These are phyloP conservation scores for Oikopleura vanhoeffeni DNA, from an alignment of 23 tunicate species.

Conservation along the genomic window DNA sequence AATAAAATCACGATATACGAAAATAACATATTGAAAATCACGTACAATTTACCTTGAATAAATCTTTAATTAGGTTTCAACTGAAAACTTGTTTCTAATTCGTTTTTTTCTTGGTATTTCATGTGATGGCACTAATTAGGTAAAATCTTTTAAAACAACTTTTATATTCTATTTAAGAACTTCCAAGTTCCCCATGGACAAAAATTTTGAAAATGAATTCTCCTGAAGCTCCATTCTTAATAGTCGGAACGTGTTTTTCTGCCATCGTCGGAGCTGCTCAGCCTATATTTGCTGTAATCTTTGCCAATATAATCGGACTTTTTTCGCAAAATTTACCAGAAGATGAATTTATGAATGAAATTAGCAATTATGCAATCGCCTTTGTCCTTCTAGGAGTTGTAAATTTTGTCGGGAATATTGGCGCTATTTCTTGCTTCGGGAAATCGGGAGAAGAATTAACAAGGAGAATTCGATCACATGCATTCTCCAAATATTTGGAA, in stretches of 20 bases:
- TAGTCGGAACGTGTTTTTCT: background rate
- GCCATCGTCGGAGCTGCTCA: constrained; percentile 1
- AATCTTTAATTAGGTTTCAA: too few relatives aligned
- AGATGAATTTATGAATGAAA: background rate
- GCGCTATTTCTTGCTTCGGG: constrained; percentile 36
- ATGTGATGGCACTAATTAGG: background rate
- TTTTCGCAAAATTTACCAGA: background rate
- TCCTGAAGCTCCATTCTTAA: background rate
- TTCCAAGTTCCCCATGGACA: background rate
- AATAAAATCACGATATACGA: too few relatives aligned
- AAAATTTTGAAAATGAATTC: background rate
- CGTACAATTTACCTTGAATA: too few relatives aligned
- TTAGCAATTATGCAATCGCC: background rate
- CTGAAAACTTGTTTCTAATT: background rate
- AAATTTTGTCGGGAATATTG: constrained; percentile 10
- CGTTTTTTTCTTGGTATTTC: background rate
- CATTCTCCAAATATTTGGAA: background rate
- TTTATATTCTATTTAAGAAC: too few relatives aligned
- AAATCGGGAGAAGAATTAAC: constrained; percentile 96
- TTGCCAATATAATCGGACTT: background rate
- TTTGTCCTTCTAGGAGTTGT: background rate
- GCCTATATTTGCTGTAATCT: background rate
- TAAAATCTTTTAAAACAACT: background rate
- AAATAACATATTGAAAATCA: too few relatives aligned
- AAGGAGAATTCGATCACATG: constrained; percentile 32